Evolutionary conservation across 2,797 vertebrate species (phyloP).

Genomic region (Heterohyrax brucei): DNA sequence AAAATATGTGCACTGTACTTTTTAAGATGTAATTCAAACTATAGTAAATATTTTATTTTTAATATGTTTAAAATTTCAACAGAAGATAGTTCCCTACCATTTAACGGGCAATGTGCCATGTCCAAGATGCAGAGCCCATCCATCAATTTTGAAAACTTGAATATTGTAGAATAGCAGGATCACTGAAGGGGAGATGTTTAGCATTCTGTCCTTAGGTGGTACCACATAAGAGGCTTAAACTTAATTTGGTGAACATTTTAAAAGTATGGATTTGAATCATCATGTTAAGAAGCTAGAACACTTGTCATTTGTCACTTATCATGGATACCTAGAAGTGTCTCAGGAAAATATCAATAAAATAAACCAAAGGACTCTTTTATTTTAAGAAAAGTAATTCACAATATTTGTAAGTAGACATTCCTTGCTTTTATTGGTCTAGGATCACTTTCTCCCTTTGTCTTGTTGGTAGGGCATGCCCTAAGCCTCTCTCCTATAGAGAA

Average conservation of each 20-base stretch:
- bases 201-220: neutral
- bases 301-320: neutral
- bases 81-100: neutral
- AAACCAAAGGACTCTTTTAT: neutral
- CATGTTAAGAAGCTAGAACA: neutral
- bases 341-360: neutral
- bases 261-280: neutral
- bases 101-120: neutral
- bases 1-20: slow-evolving; percentile 51
- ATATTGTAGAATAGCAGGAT: neutral
- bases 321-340: neutral
- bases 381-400: neutral
- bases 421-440: neutral
- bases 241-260: neutral
- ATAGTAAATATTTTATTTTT: slow-evolving; percentile 31
- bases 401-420: neutral
- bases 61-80: slow-evolving; percentile 38
- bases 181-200: neutral
- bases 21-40: slow-evolving; percentile 46
- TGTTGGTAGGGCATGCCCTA: neutral
- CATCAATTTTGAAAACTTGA: neutral
- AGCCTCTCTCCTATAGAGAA: neutral
- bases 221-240: neutral
- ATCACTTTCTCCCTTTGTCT: neutral
- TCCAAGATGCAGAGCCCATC: neutral